Evolutionary conservation across 2,888 invertebrate genomes (phyloP).

Genomic region (Drosophila tanythrix): DNA sequence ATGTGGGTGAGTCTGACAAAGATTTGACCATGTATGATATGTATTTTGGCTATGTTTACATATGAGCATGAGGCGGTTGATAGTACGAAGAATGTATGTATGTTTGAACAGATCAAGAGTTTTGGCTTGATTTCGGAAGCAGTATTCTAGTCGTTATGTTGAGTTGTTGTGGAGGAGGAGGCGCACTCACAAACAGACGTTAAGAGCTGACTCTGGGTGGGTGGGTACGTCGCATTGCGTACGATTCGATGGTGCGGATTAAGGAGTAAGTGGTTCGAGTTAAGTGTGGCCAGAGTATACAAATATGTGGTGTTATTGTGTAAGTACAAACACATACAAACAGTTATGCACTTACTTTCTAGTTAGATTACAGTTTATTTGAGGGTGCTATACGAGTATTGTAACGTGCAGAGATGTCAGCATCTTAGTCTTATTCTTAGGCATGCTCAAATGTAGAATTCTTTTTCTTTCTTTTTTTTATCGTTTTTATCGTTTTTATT

Average conservation of each 20-base stretch:
- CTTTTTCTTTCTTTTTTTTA: neutral
- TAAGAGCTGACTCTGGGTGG: conserved; percentile 46
- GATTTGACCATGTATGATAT: conserved; percentile 38
- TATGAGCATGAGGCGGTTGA: conserved; percentile 46
- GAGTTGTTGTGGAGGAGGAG: conserved; percentile 24
- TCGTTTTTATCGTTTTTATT: conserved; percentile 15
- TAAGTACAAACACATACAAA: conserved; percentile 33
- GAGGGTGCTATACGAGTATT: conserved; percentile 56
- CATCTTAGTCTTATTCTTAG: conserved; percentile 50
- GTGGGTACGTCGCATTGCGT: conserved; percentile 15
- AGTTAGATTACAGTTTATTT: conserved; percentile 51
- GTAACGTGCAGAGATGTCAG: conserved; percentile 68
- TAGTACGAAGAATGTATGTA: conserved; percentile 20
- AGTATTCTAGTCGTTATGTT: conserved; percentile 16
- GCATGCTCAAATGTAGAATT: conserved; percentile 39
- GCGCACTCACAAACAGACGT: conserved; percentile 74
- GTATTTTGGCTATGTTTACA: conserved; percentile 46
- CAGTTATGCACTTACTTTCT: conserved; percentile 72
- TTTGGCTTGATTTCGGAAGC: conserved; percentile 32
- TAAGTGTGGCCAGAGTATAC: conserved; percentile 42
- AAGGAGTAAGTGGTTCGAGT: conserved; percentile 17
- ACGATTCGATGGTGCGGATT: conserved; percentile 21
- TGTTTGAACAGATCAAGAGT: conserved; percentile 44
- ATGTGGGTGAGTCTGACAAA: conserved; percentile 24
- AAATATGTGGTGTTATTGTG: neutral